Percentiles rank a stretch among this genome's conserved stretches.
These are phyloP conservation scores for Patagioenas fasciata DNA, from an alignment of 2,113 vertebrate species.

Conservation along the genomic window DNA sequence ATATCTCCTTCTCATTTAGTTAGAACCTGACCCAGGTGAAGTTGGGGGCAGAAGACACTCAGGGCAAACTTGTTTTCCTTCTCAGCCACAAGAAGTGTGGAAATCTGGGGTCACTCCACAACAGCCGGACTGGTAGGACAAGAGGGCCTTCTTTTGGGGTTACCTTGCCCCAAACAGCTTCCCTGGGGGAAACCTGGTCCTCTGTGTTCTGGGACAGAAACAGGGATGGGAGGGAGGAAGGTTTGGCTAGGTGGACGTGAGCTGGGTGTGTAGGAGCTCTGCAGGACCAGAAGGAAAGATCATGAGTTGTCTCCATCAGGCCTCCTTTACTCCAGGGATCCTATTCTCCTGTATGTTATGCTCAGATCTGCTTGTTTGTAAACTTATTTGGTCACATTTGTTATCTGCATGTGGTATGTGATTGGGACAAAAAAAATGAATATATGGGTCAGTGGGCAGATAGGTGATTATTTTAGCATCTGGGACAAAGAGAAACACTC, in stretches of 20 bases:
- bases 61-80: neutral
- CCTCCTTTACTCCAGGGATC: neutral
- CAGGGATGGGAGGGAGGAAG: neutral
- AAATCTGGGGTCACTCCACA: neutral
- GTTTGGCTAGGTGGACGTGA: neutral
- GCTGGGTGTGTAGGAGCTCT: neutral
- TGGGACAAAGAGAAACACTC: neutral
- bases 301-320: neutral
- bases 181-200: neutral
- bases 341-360: neutral
- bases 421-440: neutral
- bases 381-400: neutral
- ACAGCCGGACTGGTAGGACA: rapidly evolving
- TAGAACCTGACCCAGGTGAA: neutral
- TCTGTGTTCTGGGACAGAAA: neutral
- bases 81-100: neutral
- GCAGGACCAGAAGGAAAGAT: neutral
- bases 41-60: neutral
- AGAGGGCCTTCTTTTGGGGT: neutral
- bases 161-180: neutral
- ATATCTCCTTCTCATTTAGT: neutral
- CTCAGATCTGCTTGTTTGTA: neutral
- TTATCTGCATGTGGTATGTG: neutral
- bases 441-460: neutral
- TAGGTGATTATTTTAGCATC: neutral